Conservation (phyloP, 2,113 vertebrate genomes). For the Gadus chalcogrammus region DNA sequence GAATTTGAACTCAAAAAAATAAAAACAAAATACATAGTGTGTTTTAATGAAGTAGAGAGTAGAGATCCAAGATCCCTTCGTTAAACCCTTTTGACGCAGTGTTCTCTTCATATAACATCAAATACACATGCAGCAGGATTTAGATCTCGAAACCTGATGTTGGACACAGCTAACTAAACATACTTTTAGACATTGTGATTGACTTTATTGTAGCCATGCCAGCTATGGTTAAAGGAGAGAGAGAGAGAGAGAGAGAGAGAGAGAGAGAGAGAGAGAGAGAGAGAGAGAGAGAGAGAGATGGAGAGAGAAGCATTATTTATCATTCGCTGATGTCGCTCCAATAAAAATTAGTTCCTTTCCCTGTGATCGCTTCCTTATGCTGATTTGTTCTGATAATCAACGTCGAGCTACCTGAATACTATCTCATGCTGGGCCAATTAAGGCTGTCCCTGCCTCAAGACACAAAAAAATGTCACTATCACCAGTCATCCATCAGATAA, state of each 20-base stretch:
- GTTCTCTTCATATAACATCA: conserved; percentile 13
- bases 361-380: conserved; percentile 51
- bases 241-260: conserved; percentile 49
- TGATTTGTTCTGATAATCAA: conserved; percentile 50
- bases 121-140: conserved; percentile 4
- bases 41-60: too few relatives aligned
- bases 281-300: conserved; percentile 46
- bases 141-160: conserved; percentile 43
- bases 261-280: conserved; percentile 42
- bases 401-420: conserved; percentile 59
- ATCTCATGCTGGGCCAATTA: conserved; percentile 59
- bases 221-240: conserved; percentile 43
- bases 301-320: conserved; percentile 49
- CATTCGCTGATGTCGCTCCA: conserved; percentile 45
- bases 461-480: conserved; percentile 63
- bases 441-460: conserved; percentile 58
- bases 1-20: too few relatives aligned
- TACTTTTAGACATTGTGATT: conserved; percentile 20
- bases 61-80: too few relatives aligned
- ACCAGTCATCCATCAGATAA: conserved; percentile 57
- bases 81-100: conserved; percentile 16
- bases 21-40: too few relatives aligned
- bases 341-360: conserved; percentile 58
- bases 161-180: conserved; percentile 55
- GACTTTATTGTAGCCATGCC: conserved; percentile 27